Evolutionary conservation across 1,140 invertebrate genomes (phyloP).

Genomic region (Stegodyphus dumicola): DNA sequence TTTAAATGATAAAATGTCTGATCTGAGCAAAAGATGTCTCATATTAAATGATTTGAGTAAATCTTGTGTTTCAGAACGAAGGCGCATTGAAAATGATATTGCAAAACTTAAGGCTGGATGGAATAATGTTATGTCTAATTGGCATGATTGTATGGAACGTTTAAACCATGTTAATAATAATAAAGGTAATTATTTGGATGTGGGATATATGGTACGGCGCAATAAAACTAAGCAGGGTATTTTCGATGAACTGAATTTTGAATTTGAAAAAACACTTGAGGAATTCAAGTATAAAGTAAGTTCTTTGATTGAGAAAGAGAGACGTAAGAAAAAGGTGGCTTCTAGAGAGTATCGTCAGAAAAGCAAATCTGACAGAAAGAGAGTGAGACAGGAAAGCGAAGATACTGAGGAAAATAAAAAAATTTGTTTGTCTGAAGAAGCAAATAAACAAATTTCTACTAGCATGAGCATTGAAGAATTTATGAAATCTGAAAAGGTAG

Average conservation of each 20-base stretch:
- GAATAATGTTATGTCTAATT: constrained; percentile 36
- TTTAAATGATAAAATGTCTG: constrained; percentile 54
- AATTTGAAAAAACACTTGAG: constrained; percentile 58
- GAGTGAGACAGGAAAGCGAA: constrained; percentile 39
- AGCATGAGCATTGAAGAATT: constrained; percentile 47
- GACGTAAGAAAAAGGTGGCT: constrained; percentile 41
- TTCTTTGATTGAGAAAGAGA: constrained; percentile 47
- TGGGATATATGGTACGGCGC: constrained; percentile 53
- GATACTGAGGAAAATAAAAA: constrained; percentile 54
- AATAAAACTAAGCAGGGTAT: constrained; percentile 57
- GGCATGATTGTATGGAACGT: constrained; percentile 57
- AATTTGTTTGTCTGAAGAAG: constrained; percentile 49
- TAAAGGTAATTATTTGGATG: constrained; percentile 59
- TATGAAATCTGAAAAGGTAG: constrained; percentile 55
- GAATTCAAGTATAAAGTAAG: constrained; percentile 46
- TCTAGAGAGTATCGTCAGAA: constrained; percentile 46
- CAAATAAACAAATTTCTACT: not conserved
- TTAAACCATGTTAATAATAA: constrained; percentile 58
- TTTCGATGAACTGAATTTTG: constrained; percentile 56
- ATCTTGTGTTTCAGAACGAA: constrained; percentile 49
- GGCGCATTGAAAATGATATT: constrained; percentile 51
- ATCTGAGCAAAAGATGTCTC: constrained; percentile 42
- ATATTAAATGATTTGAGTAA: constrained; percentile 54
- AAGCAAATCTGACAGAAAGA: constrained; percentile 32
- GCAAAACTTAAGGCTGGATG: constrained; percentile 37